A percentile compares a stretch with the other conserved stretches of the same genome.
Conservation (phyloP, 64 coral and sea anemone genomes). For the Montipora sp. region DNA sequence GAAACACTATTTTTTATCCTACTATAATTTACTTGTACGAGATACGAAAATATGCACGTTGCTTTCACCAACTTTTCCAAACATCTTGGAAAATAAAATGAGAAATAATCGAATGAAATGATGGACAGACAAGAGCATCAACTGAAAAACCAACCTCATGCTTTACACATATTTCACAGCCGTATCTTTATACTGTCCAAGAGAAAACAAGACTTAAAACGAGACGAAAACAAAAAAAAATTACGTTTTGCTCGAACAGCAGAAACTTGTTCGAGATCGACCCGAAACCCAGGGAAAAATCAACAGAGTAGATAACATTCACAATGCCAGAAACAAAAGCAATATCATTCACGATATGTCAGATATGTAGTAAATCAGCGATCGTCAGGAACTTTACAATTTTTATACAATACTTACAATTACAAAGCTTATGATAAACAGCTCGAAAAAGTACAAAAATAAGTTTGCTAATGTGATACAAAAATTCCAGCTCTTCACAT, state of each 20-base stretch:
- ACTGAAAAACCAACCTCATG: too few species aligned
- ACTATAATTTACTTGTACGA: background rate
- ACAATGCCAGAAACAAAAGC: background rate
- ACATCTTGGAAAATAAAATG: background rate
- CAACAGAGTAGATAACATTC: background rate
- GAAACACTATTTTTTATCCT: background rate
- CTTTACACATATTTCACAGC: too few species aligned
- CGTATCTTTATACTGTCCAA: too few species aligned
- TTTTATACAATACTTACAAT: conserved; percentile 51
- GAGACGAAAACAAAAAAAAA: too few species aligned
- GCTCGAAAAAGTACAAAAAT: conserved; percentile 26
- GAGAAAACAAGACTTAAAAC: too few species aligned
- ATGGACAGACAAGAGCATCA: background rate
- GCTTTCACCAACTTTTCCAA: too few species aligned
- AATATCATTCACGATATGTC: background rate
- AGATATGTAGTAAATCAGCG: background rate
- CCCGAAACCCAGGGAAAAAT: background rate
- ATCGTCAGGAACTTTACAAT: background rate
- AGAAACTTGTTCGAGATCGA: background rate
- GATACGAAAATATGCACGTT: too few species aligned
- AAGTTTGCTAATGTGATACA: background rate
- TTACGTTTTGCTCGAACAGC: background rate
- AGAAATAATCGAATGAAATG: background rate
- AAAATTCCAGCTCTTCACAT: conserved; percentile 4
- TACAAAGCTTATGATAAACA: conserved; percentile 32